Evolutionary conservation across 1,140 invertebrate genomes (phyloP).

Genomic region (Glossosoma conforme): DNA sequence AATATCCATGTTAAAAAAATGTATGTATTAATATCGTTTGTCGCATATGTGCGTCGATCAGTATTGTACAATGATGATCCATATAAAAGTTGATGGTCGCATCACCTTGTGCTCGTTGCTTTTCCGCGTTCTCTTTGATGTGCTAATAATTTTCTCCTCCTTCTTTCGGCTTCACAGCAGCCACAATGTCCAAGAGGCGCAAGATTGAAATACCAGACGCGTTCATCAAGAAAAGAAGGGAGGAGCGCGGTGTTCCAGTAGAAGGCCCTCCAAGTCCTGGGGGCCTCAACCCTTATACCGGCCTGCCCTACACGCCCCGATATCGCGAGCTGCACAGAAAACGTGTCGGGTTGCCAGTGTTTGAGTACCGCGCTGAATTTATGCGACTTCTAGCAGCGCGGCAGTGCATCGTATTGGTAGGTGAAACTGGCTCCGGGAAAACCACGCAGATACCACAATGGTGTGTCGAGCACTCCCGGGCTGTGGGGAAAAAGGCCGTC

Average conservation of each 20-base stretch:
- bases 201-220: constrained; percentile 81
- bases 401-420: constrained; percentile 90
- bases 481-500: constrained; percentile 73
- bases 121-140: no score
- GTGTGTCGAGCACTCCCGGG: constrained; percentile 78
- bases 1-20: no score
- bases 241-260: constrained; percentile 37
- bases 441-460: constrained; percentile 89
- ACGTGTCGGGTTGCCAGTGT: constrained; percentile 87
- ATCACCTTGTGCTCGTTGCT: no score
- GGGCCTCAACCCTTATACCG: constrained; percentile 65
- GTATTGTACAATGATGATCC: no score
- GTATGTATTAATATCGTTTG: no score
- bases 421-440: constrained; percentile 96
- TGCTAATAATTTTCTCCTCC: no score
- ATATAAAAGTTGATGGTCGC: no score
- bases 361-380: constrained; percentile 96
- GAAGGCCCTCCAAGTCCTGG: constrained; percentile 25
- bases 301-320: constrained; percentile 70
- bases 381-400: constrained; percentile 85
- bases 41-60: no score
- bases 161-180: no score
- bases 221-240: constrained; percentile 70
- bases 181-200: constrained; percentile 71
- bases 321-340: constrained; percentile 85